Percentiles rank a stretch among this genome's conserved stretches.
These are phyloP conservation scores for Drosophila pseudoananassae DNA, from an alignment of 1,140 invertebrate genomes.

Conservation along the genomic window DNA sequence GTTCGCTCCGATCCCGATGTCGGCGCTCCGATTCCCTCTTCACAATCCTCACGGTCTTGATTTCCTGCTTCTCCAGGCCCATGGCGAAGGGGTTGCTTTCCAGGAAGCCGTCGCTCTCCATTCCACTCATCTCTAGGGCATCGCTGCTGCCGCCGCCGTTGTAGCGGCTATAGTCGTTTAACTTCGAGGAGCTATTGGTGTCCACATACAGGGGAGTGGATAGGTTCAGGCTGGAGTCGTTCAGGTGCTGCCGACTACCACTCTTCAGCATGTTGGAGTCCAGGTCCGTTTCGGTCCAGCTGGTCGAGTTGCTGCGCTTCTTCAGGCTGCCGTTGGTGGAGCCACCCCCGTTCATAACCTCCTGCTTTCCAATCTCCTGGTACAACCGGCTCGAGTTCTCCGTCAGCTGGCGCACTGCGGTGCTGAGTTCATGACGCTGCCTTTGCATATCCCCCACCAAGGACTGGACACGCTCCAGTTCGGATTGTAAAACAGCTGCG, in stretches of 20 bases:
- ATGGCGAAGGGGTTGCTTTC: conserved; percentile 87
- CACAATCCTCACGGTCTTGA: conserved; percentile 96
- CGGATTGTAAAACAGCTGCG: conserved; percentile 90
- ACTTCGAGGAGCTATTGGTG: conserved; percentile 82
- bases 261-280: conserved; percentile 87
- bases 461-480: conserved; percentile 92
- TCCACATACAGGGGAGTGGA: conserved; percentile 86
- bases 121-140: conserved; percentile 73
- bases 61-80: conserved; percentile 93
- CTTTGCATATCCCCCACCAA: conserved; percentile 93
- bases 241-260: conserved; percentile 68
- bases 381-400: conserved; percentile 87
- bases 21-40: conserved; percentile 95
- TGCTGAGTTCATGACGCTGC: conserved; percentile 92
- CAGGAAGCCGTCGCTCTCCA: conserved; percentile 85
- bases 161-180: conserved; percentile 76
- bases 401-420: conserved; percentile 92
- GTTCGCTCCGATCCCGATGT: conserved; percentile 89
- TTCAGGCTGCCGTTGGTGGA: conserved; percentile 78
- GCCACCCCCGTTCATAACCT: conserved; percentile 3
- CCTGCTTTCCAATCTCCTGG: conserved; percentile 80
- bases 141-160: conserved; percentile 72
- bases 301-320: conserved; percentile 84
- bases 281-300: conserved; percentile 95
- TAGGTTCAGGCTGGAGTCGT: conserved; percentile 72